Percentiles rank a stretch among this genome's conserved stretches.
Evolutionary conservation across 1,140 invertebrate genomes (phyloP).

Genomic region (Magallana ariakensis): DNA sequence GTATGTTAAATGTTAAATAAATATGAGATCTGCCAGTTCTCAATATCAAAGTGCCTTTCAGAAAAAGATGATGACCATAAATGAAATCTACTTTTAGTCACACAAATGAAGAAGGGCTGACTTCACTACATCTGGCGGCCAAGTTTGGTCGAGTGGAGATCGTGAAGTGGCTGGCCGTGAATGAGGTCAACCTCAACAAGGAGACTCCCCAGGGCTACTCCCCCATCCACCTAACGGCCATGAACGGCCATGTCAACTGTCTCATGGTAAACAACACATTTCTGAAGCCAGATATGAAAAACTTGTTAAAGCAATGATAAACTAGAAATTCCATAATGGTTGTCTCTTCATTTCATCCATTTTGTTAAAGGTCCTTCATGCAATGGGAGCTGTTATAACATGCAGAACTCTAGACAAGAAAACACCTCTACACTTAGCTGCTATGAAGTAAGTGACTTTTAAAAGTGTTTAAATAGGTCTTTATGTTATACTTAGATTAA

Average conservation of each 20-base stretch:
- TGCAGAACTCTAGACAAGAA: slow-evolving; percentile 73
- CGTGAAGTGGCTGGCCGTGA: slow-evolving; percentile 73
- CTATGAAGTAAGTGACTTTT: slow-evolving; percentile 73
- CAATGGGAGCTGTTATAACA: slow-evolving; percentile 77
- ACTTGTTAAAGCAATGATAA: too few species aligned
- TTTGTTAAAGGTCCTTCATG: slow-evolving; percentile 72
- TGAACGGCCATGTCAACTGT: slow-evolving; percentile 78
- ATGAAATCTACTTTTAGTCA: slow-evolving; percentile 58
- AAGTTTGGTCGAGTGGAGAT: slow-evolving; percentile 71
- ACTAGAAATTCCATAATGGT: background rate
- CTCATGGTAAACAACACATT: slow-evolving; percentile 70
- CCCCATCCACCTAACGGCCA: slow-evolving; percentile 78
- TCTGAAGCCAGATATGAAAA: background rate
- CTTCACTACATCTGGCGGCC: slow-evolving; percentile 72
- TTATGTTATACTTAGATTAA: background rate
- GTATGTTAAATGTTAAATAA: slow-evolving; percentile 58
- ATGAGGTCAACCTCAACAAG: slow-evolving; percentile 68
- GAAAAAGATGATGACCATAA: too few species aligned
- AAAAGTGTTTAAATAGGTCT: background rate
- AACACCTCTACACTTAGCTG: slow-evolving; percentile 78
- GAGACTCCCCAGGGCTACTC: slow-evolving; percentile 78
- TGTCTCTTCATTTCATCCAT: background rate
- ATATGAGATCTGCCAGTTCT: too few species aligned
- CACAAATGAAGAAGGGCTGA: slow-evolving; percentile 72
- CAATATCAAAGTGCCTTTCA: too few species aligned